These are phyloP conservation scores for Buathra laborator DNA, from an alignment of 2,888 invertebrate species.

Conservation along the genomic window DNA sequence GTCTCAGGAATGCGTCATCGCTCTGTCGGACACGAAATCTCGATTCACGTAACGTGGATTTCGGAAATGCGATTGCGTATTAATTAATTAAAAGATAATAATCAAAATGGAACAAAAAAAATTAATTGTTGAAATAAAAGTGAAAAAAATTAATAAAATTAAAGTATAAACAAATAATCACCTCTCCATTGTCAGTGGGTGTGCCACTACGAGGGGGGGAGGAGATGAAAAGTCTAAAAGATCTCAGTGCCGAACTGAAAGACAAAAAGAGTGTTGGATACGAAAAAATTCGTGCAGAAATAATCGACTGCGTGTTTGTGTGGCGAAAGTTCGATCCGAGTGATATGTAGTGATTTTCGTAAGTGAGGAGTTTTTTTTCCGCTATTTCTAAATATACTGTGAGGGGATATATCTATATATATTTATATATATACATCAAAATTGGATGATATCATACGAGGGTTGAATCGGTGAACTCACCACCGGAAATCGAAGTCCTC, in stretches of 20 bases:
- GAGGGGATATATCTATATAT: neutral
- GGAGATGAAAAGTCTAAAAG: constrained; percentile 63
- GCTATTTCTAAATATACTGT: neutral
- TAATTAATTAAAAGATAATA: constrained; percentile 18
- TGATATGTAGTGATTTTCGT: neutral
- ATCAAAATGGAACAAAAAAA: constrained; percentile 21
- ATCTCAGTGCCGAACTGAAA: constrained; percentile 69
- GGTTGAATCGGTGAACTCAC: constrained; percentile 46
- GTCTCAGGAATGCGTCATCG: neutral
- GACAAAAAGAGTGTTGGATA: constrained; percentile 58
- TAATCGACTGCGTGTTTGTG: constrained; percentile 22
- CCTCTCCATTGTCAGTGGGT: constrained; percentile 72
- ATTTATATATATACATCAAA: too few species aligned
- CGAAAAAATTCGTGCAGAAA: constrained; percentile 57
- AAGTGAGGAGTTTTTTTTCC: neutral
- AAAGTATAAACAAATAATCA: constrained; percentile 70
- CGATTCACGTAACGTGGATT: constrained; percentile 50
- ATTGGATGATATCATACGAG: neutral
- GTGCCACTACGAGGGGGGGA: constrained; percentile 68
- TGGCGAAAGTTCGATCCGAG: constrained; percentile 3
- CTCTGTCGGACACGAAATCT: constrained; percentile 3
- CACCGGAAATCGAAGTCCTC: constrained; percentile 63
- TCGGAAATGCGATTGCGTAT: neutral
- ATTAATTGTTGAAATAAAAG: neutral
- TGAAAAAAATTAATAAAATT: constrained; percentile 29